phyloP scores from a whole-genome alignment of 2,888 invertebrate genomes.

The Ectropis crepuscularia region DNA sequence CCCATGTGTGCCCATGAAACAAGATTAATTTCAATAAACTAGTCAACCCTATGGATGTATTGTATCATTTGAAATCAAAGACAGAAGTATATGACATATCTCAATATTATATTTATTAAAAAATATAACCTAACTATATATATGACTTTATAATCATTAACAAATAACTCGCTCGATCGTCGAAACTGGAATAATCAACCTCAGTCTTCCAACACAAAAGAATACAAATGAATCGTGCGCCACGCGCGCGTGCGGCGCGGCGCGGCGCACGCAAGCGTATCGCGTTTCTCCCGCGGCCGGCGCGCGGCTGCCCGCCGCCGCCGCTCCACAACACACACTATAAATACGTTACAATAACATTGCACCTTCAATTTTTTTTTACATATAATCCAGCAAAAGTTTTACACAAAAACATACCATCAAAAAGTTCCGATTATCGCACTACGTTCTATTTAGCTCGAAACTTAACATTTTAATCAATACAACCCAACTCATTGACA shows the following conservation, averaged over 20 bases:
- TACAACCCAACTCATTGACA: constrained; percentile 59
- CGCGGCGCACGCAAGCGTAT: constrained; percentile 64
- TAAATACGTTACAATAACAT: constrained; percentile 76
- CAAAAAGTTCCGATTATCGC: constrained; percentile 60
- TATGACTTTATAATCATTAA: constrained; percentile 85
- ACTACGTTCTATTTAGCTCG: constrained; percentile 45
- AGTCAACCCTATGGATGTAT: constrained; percentile 42
- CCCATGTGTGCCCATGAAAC: background rate
- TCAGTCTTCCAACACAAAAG: constrained; percentile 83
- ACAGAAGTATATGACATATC: constrained; percentile 78
- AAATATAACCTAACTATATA: constrained; percentile 85
- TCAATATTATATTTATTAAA: constrained; percentile 85
- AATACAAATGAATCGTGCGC: constrained; percentile 71
- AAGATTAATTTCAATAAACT: constrained; percentile 41
- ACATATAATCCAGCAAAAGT: constrained; percentile 67
- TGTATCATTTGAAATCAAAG: constrained; percentile 51
- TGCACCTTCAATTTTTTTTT: constrained; percentile 76
- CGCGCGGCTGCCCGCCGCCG: constrained; percentile 28
- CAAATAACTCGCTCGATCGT: constrained; percentile 83
- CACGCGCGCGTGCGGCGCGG: constrained; percentile 52
- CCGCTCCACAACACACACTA: constrained; percentile 45
- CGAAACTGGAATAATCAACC: constrained; percentile 83
- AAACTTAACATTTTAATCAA: constrained; percentile 49
- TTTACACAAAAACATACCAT: constrained; percentile 71
- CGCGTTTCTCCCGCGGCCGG: constrained; percentile 37